A percentile compares a stretch with the other conserved stretches of the same genome.
These are phyloP conservation scores for Brevipalpus yothersi DNA, from an alignment of 1,140 invertebrate species.

Conservation along the genomic window DNA sequence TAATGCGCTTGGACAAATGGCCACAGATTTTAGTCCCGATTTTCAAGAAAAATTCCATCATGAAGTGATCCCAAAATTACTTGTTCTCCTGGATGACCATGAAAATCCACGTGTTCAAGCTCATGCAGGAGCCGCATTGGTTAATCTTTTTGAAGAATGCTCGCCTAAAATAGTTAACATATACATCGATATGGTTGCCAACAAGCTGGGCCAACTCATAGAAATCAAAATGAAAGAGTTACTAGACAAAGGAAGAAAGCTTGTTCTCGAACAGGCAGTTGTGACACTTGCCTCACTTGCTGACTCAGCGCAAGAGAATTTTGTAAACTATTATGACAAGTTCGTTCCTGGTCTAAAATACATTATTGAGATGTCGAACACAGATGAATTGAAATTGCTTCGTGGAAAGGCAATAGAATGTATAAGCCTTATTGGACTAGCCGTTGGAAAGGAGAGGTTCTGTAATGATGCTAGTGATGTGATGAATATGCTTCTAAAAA, in stretches of 20 bases:
- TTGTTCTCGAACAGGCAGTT: conserved; percentile 91
- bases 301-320: conserved; percentile 93
- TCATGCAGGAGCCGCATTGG: conserved; percentile 58
- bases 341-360: conserved; percentile 92
- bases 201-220: conserved; percentile 67
- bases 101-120: conserved; percentile 73
- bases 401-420: conserved; percentile 94
- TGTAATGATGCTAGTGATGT: conserved; percentile 75
- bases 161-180: conserved; percentile 72
- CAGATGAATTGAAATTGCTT: conserved; percentile 58
- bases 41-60: conserved; percentile 96
- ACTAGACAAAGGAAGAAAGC: conserved; percentile 54
- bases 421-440: conserved; percentile 88
- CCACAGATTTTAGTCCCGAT: conserved; percentile 82
- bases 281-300: conserved; percentile 96
- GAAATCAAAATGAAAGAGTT: conserved; percentile 77
- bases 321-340: conserved; percentile 42
- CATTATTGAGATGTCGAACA: conserved; percentile 80
- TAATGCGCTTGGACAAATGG: conserved; percentile 98
- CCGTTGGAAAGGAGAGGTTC: conserved; percentile 89
- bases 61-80: conserved; percentile 63
- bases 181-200: conserved; percentile 73
- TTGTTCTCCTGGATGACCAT: conserved; percentile 73
- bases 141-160: conserved; percentile 98
- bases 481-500: conserved; percentile 81